Percentiles rank a stretch among this genome's conserved stretches.
phyloP scores from a whole-genome alignment of 1,140 invertebrate species.

The Pseudomyrmex pallidus region DNA sequence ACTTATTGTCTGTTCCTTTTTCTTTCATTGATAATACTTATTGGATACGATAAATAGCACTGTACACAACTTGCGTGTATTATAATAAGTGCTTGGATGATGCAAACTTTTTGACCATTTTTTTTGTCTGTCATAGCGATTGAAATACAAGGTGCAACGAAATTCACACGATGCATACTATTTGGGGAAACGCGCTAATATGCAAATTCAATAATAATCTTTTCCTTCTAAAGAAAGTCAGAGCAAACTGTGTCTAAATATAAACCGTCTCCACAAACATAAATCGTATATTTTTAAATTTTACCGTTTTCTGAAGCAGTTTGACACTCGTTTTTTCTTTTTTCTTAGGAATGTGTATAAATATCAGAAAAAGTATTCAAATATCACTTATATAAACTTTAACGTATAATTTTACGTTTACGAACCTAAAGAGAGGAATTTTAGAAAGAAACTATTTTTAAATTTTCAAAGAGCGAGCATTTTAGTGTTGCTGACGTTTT shows the following conservation, averaged over 20 bases:
- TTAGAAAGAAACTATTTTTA: no score
- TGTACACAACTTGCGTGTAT: slow-evolving; percentile 43
- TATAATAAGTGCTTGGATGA: slow-evolving; percentile 2
- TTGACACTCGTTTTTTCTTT: background rate
- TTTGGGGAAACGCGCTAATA: slow-evolving; percentile 8
- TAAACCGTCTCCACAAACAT: slow-evolving; percentile 14
- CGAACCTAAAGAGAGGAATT: no score
- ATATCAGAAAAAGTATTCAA: background rate
- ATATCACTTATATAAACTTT: no score
- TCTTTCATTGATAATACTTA: background rate
- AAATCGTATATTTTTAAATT: background rate
- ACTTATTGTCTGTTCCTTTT: slow-evolving; percentile 63
- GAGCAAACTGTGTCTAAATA: background rate
- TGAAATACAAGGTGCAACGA: slow-evolving; percentile 38
- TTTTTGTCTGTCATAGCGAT: background rate
- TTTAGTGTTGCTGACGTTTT: background rate
- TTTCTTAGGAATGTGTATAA: background rate
- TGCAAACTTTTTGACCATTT: slow-evolving; percentile 16
- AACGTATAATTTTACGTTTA: no score
- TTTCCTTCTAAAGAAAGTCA: background rate
- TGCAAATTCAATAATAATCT: slow-evolving; percentile 40
- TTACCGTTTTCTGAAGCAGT: background rate
- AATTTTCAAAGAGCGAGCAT: no score
- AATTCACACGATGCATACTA: slow-evolving; percentile 7
- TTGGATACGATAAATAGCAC: slow-evolving; percentile 27